phyloP scores from a whole-genome alignment of 1,140 invertebrate species.

The Drosophila arizonae region DNA sequence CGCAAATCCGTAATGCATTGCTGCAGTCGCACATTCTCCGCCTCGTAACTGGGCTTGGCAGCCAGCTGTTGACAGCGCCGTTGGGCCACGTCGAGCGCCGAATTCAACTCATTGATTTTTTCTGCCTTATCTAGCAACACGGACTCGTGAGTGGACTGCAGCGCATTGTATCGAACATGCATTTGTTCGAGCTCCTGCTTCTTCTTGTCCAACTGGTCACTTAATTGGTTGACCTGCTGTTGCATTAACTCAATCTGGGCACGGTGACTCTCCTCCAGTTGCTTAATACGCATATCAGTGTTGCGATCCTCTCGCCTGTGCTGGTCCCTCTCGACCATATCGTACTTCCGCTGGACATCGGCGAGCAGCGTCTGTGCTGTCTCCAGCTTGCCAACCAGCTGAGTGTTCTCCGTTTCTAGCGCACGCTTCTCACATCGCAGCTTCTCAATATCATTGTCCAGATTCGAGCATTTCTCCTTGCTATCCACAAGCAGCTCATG shows the following conservation, averaged over 20 bases:
- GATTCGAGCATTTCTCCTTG: constrained; percentile 73
- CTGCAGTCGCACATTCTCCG: constrained; percentile 55
- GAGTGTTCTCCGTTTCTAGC: constrained; percentile 65
- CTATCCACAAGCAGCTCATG: constrained; percentile 84
- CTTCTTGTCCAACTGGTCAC: constrained; percentile 78
- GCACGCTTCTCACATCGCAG: constrained; percentile 66
- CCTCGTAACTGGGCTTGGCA: constrained; percentile 49
- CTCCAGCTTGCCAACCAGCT: constrained; percentile 65
- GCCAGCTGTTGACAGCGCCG: constrained; percentile 54
- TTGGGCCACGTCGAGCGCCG: constrained; percentile 84
- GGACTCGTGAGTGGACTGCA: constrained; percentile 84
- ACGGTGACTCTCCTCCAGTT: constrained; percentile 67
- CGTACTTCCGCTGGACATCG: constrained; percentile 73
- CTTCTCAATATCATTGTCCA: constrained; percentile 69
- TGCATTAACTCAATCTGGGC: constrained; percentile 70
- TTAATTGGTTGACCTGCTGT: constrained; percentile 62
- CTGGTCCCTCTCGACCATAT: constrained; percentile 67
- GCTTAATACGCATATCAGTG: constrained; percentile 63
- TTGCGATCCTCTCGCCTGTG: constrained; percentile 62
- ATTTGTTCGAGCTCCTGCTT: constrained; percentile 84
- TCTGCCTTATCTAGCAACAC: constrained; percentile 84
- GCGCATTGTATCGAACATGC: constrained; percentile 83
- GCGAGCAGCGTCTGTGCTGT: constrained; percentile 57
- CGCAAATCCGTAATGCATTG: constrained; percentile 61
- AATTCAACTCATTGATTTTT: constrained; percentile 84